These are phyloP conservation scores for Onchidella celtica DNA, from an alignment of 2,888 invertebrate genomes.

Conservation along the genomic window DNA sequence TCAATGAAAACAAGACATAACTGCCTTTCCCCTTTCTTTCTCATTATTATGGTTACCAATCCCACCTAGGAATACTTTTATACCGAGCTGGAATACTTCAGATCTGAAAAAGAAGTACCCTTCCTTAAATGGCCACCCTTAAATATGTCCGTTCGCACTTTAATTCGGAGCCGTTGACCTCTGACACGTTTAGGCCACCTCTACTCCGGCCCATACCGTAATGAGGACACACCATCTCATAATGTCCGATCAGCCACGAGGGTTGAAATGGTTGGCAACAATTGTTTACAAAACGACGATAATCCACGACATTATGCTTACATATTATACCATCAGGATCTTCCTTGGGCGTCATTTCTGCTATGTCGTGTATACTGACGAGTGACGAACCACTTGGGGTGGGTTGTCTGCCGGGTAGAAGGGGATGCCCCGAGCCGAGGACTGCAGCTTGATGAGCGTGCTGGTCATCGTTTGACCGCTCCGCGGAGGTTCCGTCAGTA, in stretches of 20 bases:
- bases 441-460: constrained; percentile 18
- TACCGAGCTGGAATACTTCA: too few species aligned
- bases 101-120: too few species aligned
- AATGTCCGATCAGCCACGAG: constrained; percentile 9
- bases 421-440: constrained; percentile 40
- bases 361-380: constrained; percentile 18
- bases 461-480: constrained; percentile 49
- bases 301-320: background rate
- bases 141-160: too few species aligned
- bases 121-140: too few species aligned
- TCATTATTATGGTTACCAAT: too few species aligned
- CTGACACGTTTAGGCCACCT: background rate
- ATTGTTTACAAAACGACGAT: background rate
- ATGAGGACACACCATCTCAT: constrained; percentile 1
- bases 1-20: too few species aligned
- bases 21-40: too few species aligned
- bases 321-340: constrained; percentile 39
- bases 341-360: constrained; percentile 42
- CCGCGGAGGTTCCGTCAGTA: constrained; percentile 40
- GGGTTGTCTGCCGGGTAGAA: constrained; percentile 35
- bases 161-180: background rate
- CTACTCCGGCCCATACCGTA: background rate
- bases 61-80: too few species aligned
- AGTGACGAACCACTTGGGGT: constrained; percentile 26
- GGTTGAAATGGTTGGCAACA: background rate